Evolutionary conservation across 1,140 invertebrate genomes (phyloP).

Genomic region (Aphidius ervi): DNA sequence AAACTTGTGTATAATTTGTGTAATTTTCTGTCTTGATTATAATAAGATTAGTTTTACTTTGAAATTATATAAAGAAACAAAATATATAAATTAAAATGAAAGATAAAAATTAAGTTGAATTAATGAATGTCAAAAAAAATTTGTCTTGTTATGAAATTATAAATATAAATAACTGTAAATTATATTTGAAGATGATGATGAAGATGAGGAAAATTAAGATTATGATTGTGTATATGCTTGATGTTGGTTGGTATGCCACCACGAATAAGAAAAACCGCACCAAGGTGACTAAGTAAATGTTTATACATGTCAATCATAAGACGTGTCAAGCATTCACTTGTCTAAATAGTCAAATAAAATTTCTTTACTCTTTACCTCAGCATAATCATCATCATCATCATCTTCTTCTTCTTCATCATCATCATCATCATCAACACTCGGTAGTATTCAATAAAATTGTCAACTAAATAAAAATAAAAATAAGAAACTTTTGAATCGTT

Average conservation of each 20-base stretch:
- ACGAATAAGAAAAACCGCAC: conserved; percentile 3
- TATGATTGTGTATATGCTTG: background rate
- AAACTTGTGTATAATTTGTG: too few relatives aligned
- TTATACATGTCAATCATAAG: conserved; percentile 25
- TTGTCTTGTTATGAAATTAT: conserved; percentile 10
- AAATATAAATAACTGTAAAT: conserved; percentile 3
- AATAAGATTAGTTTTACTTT: too few relatives aligned
- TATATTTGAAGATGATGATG: background rate
- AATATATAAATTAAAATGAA: too few relatives aligned
- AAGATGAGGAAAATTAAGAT: background rate
- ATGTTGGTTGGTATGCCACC: background rate
- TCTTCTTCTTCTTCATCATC: background rate
- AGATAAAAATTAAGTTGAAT: too few relatives aligned
- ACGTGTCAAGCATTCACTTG: conserved; percentile 20
- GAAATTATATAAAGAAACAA: too few relatives aligned
- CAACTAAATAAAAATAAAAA: too few relatives aligned
- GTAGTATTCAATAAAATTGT: too few relatives aligned
- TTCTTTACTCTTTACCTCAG: background rate
- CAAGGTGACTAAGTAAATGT: conserved; percentile 26
- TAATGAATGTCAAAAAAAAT: background rate
- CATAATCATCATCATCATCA: background rate
- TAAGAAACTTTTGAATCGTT: too few relatives aligned
- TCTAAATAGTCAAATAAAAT: conserved; percentile 18
- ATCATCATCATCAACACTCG: background rate
- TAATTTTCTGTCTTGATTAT: too few relatives aligned